Evolutionary conservation across 1,140 invertebrate genomes (phyloP).

Genomic region (Pseudomyrmex gracilis): DNA sequence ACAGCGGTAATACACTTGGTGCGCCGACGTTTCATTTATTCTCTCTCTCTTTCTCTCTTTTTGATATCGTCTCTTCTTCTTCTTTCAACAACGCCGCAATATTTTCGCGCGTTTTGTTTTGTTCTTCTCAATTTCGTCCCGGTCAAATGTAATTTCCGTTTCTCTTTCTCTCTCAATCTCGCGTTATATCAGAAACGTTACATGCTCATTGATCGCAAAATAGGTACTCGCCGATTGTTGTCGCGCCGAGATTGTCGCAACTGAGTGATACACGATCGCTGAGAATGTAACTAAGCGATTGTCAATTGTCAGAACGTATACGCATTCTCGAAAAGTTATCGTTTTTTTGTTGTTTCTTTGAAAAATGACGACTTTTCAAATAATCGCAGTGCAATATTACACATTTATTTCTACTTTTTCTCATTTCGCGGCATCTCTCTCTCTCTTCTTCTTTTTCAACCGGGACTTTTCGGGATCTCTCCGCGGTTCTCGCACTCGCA

Average conservation of each 20-base stretch:
- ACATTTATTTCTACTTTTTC: too few species aligned
- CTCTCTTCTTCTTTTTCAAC: not conserved
- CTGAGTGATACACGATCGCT: not conserved
- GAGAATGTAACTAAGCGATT: slow-evolving; percentile 25
- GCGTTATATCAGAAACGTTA: not conserved
- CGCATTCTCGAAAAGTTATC: not conserved
- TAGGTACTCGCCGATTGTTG: slow-evolving; percentile 1
- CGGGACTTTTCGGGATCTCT: not conserved
- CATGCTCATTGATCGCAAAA: not conserved
- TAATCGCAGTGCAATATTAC: too few species aligned
- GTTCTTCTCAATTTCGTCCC: slow-evolving; percentile 8
- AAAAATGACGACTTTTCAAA: too few species aligned
- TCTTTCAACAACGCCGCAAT: not conserved
- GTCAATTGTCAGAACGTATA: slow-evolving; percentile 13
- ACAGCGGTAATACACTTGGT: slow-evolving; percentile 1
- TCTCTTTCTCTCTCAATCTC: slow-evolving; percentile 1
- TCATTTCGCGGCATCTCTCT: not conserved
- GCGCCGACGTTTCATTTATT: not conserved
- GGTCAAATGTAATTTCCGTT: slow-evolving; percentile 15
- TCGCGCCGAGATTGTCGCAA: not conserved
- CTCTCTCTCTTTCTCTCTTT: not conserved
- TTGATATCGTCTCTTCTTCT: not conserved
- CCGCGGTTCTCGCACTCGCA: not conserved
- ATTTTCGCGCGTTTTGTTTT: not conserved
- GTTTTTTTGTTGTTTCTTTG: too few species aligned